phyloP scores from a whole-genome alignment of 2,888 invertebrate genomes.

The Lasius platythorax region DNA sequence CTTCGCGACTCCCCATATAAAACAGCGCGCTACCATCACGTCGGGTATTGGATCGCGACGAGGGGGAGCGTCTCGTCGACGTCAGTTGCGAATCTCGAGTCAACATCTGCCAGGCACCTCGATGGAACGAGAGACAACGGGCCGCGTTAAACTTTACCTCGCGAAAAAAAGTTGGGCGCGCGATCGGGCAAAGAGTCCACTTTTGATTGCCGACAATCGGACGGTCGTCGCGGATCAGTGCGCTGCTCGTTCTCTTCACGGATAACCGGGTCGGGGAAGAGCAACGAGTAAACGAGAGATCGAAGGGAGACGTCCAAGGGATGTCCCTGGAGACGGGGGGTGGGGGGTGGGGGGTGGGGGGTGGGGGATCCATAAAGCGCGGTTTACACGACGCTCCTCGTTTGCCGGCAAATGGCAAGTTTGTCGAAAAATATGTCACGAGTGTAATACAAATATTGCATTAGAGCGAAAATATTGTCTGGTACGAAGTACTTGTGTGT shows the following conservation, averaged over 20 bases:
- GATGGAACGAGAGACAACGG: conserved; percentile 2
- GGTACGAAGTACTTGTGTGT: background rate
- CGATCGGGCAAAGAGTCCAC: background rate
- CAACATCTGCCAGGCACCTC: conserved; percentile 38
- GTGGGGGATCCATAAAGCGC: background rate
- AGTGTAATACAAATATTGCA: conserved; percentile 9
- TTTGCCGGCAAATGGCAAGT: background rate
- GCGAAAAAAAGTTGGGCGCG: conserved; percentile 53
- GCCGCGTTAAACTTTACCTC: conserved; percentile 17
- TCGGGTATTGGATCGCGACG: conserved; percentile 68
- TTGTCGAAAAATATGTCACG: background rate
- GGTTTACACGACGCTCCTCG: background rate
- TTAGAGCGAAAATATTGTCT: background rate
- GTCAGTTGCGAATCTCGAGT: conserved; percentile 37
- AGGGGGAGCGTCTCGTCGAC: background rate
- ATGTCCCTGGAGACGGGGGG: background rate
- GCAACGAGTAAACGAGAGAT: background rate
- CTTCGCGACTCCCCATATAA: conserved; percentile 48
- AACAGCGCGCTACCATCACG: conserved; percentile 62
- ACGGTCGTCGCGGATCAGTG: conserved; percentile 31
- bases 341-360: no score
- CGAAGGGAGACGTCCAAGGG: conserved; percentile 11
- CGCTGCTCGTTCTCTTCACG: conserved; percentile 12
- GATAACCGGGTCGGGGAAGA: background rate
- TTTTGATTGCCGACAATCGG: conserved; percentile 41